Conservation (phyloP, 2,888 invertebrate genomes). For the Leptothorax acervorum region DNA sequence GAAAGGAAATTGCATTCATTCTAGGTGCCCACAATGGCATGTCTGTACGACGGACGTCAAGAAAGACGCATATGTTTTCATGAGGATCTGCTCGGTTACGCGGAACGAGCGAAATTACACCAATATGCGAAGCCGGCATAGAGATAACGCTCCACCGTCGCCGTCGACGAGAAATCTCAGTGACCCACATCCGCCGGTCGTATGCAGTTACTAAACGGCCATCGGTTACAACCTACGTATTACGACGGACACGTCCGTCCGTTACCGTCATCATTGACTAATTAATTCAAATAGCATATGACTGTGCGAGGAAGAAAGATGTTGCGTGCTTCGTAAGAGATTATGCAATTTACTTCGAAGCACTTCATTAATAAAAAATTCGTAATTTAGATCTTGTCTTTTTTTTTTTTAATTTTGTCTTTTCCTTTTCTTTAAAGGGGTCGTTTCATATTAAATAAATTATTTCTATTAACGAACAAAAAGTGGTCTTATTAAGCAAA, state of each 20-base stretch:
- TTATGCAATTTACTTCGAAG: not conserved
- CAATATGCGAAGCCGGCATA: constrained; percentile 33
- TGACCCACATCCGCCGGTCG: constrained; percentile 59
- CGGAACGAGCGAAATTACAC: constrained; percentile 46
- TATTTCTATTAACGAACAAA: not conserved
- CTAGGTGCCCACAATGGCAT: not conserved
- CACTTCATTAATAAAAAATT: not conserved
- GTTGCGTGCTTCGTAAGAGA: not conserved
- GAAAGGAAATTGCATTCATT: not conserved
- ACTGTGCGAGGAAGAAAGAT: not conserved
- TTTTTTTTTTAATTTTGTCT: too few relatives aligned
- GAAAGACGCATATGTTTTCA: constrained; percentile 15
- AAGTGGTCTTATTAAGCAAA: not conserved
- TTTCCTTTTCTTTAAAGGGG: not conserved
- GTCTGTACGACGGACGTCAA: not conserved
- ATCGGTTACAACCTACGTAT: constrained; percentile 46
- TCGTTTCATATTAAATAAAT: not conserved
- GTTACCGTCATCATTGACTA: constrained; percentile 17
- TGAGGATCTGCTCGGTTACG: constrained; percentile 46
- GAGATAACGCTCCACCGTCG: constrained; percentile 51
- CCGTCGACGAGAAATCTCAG: constrained; percentile 52
- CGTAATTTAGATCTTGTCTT: not conserved
- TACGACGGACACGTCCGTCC: constrained; percentile 27
- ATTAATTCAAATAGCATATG: constrained; percentile 43
- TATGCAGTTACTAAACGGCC: constrained; percentile 54